phyloP scores from a whole-genome alignment of 2,888 invertebrate genomes.

The Julus scandinavius region DNA sequence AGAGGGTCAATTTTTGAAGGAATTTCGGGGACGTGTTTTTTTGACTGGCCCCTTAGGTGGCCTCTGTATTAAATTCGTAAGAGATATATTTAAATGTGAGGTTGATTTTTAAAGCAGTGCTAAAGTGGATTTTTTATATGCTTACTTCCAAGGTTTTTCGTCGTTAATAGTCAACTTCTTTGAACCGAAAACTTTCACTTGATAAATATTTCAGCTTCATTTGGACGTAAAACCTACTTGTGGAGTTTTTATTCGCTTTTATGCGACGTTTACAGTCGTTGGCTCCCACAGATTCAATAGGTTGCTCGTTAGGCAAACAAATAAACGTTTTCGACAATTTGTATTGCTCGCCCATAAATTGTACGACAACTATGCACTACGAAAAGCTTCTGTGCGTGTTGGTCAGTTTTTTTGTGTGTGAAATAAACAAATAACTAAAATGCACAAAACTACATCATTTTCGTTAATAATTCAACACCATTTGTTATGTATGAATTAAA shows the following conservation, averaged over 20 bases:
- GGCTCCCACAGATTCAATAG: background rate
- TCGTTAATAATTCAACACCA: no score
- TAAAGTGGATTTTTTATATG: background rate
- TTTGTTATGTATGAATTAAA: no score
- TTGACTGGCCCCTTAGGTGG: background rate
- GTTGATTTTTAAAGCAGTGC: conserved; percentile 6
- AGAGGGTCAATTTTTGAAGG: no score
- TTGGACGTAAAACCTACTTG: background rate
- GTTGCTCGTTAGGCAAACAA: background rate
- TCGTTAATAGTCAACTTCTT: background rate
- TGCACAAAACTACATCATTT: no score
- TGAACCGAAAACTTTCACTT: conserved; percentile 14
- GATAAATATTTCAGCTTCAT: background rate
- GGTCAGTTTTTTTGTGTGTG: no score
- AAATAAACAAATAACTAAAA: no score
- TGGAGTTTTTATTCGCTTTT: background rate
- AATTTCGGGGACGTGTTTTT: no score
- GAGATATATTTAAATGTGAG: background rate
- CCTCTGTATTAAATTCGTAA: background rate
- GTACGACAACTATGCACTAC: no score
- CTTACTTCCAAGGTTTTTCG: background rate
- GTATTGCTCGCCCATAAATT: no score
- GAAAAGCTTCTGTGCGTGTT: no score
- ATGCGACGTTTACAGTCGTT: background rate
- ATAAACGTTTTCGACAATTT: background rate